Percentiles rank a stretch among this genome's conserved stretches.
Evolutionary conservation across 2,888 invertebrate species (phyloP).

Genomic region (Geotrupes spiniger): DNA sequence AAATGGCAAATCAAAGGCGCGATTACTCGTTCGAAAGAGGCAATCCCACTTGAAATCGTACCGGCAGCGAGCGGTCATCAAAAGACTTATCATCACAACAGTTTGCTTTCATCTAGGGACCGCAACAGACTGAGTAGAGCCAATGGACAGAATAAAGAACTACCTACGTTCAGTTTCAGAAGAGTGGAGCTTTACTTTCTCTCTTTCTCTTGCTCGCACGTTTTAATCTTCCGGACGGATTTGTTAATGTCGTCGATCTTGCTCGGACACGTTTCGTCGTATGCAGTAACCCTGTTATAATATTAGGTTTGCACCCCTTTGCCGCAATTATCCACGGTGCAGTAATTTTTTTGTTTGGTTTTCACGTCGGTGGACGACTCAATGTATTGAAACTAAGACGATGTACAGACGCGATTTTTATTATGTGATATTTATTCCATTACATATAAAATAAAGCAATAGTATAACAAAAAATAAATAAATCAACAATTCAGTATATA

Average conservation of each 20-base stretch:
- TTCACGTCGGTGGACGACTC: too few relatives aligned
- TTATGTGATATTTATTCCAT: too few relatives aligned
- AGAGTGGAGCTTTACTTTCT: constrained; percentile 22
- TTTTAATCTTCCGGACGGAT: constrained; percentile 17
- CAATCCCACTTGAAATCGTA: constrained; percentile 7
- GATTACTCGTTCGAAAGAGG: constrained; percentile 1
- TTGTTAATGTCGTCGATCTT: constrained; percentile 20
- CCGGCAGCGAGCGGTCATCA: constrained; percentile 23
- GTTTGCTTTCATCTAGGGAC: constrained; percentile 27
- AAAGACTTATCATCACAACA: constrained; percentile 25
- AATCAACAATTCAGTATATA: too few relatives aligned
- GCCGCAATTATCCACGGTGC: constrained; percentile 17
- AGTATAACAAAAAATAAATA: too few relatives aligned
- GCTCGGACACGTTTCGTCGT: constrained; percentile 12
- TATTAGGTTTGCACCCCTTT: constrained; percentile 19
- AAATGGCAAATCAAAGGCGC: not conserved
- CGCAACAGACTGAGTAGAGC: constrained; percentile 23
- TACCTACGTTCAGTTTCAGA: constrained; percentile 23
- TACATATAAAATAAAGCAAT: too few relatives aligned
- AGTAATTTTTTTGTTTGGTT: too few relatives aligned
- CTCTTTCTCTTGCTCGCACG: constrained; percentile 19
- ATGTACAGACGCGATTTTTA: too few relatives aligned
- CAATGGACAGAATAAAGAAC: constrained; percentile 25
- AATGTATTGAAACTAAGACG: too few relatives aligned
- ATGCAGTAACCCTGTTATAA: constrained; percentile 17